Percentiles rank a stretch among this genome's conserved stretches.
Conservation (phyloP, 37 sponge, comb jelly and placozoan genomes). For the Oopsacas minuta region DNA sequence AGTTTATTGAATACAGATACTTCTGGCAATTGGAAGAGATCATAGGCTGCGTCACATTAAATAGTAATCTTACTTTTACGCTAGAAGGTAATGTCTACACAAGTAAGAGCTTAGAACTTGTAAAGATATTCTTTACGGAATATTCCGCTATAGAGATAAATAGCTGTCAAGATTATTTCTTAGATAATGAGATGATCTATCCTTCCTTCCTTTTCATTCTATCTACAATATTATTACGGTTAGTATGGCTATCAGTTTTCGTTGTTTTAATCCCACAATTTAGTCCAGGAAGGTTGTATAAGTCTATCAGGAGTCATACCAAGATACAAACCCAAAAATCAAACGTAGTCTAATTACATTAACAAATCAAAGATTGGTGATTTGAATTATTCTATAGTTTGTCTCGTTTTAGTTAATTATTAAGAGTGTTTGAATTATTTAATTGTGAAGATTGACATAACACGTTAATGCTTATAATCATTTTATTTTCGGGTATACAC, state of each 20-base stretch:
- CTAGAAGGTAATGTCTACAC: neutral
- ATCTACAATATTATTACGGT: neutral
- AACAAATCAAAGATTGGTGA: too few relatives aligned
- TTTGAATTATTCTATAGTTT: too few relatives aligned
- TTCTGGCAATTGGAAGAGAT: conserved; percentile 10
- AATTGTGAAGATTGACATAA: too few relatives aligned
- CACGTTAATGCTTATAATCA: too few relatives aligned
- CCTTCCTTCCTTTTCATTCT: conserved; percentile 4
- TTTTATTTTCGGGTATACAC: too few relatives aligned
- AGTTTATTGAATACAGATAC: neutral
- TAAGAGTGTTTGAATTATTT: too few relatives aligned
- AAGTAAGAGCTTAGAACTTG: neutral
- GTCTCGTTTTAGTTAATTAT: too few relatives aligned
- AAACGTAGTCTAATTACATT: too few relatives aligned
- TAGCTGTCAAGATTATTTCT: neutral
- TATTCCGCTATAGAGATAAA: neutral
- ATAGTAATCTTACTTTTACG: neutral
- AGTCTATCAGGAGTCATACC: neutral
- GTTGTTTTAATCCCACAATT: conserved; percentile 6
- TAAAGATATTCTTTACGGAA: neutral
- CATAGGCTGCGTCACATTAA: neutral
- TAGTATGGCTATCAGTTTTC: neutral
- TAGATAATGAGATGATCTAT: neutral
- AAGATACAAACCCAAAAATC: neutral
- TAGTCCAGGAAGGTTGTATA: neutral